Conservation (phyloP, 2,888 invertebrate genomes). For the Emmelina monodactyla region DNA sequence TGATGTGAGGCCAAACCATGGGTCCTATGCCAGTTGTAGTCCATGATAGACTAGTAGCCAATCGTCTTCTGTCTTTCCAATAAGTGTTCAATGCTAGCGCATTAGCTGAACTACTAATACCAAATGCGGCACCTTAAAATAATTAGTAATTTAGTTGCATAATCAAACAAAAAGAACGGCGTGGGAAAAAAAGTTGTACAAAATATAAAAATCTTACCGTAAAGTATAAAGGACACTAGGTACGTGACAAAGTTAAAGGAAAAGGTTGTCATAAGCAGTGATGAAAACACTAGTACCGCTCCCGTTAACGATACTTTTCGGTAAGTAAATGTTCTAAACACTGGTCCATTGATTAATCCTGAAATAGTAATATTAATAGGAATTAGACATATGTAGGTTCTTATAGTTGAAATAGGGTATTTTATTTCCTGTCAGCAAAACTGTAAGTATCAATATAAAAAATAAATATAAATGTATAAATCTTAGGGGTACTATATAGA, state of each 20-base stretch:
- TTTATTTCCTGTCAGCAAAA: no score
- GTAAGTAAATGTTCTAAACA: conserved; percentile 72
- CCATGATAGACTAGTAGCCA: conserved; percentile 76
- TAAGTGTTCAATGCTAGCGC: conserved; percentile 77
- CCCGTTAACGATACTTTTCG: conserved; percentile 73
- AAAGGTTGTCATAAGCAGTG: conserved; percentile 68
- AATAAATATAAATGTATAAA: no score
- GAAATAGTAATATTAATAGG: no score
- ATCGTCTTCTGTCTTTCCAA: conserved; percentile 73
- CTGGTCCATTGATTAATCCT: conserved; percentile 76
- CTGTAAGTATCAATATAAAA: no score
- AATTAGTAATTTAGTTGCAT: no score
- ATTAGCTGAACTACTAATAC: conserved; percentile 73
- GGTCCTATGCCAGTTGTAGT: conserved; percentile 77
- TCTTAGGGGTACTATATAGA: no score
- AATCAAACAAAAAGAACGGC: no score
- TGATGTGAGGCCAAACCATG: conserved; percentile 75
- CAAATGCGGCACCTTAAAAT: conserved; percentile 68
- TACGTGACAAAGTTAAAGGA: conserved; percentile 70
- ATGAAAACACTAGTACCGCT: conserved; percentile 64
- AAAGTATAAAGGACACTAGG: conserved; percentile 71
- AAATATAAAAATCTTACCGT: conserved; percentile 72
- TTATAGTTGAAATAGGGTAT: no score
- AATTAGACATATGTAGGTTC: no score
- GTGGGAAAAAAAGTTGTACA: no score